These are phyloP conservation scores for Lacerta bilineata DNA, from an alignment of 2,797 vertebrate genomes.

Conservation along the genomic window DNA sequence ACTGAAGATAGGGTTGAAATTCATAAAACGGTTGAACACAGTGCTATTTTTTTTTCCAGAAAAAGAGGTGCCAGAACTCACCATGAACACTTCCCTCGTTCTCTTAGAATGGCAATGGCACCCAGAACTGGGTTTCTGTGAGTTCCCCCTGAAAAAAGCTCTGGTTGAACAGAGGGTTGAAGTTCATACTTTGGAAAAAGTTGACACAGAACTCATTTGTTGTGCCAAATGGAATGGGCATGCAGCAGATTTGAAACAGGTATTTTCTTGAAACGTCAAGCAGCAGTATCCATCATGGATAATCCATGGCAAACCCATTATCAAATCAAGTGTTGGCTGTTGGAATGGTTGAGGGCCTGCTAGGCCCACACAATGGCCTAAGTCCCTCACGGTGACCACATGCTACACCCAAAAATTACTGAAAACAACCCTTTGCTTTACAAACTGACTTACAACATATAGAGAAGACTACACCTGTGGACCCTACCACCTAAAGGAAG, in stretches of 20 bases:
- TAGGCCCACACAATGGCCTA: not conserved
- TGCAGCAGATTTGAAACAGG: not conserved
- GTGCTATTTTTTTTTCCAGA: no score
- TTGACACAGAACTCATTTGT: not conserved
- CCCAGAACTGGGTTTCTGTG: no score
- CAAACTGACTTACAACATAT: not conserved
- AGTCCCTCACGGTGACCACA: not conserved
- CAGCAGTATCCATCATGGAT: not conserved
- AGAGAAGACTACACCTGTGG: not conserved
- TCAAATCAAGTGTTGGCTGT: not conserved
- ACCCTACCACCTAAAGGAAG: no score
- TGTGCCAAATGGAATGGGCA: not conserved
- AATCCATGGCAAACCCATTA: not conserved
- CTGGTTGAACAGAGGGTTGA: not conserved
- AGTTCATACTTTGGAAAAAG: not conserved
- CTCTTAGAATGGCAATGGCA: no score
- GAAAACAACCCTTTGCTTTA: not conserved
- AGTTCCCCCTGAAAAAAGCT: no score
- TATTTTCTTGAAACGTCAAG: not conserved
- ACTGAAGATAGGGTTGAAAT: not conserved
- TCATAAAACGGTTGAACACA: no score
- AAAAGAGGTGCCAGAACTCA: no score
- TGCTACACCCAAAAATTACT: not conserved
- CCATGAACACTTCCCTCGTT: no score
- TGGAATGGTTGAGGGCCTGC: not conserved